phyloP scores from a whole-genome alignment of 2,797 vertebrate genomes.

The Falco naumanni region DNA sequence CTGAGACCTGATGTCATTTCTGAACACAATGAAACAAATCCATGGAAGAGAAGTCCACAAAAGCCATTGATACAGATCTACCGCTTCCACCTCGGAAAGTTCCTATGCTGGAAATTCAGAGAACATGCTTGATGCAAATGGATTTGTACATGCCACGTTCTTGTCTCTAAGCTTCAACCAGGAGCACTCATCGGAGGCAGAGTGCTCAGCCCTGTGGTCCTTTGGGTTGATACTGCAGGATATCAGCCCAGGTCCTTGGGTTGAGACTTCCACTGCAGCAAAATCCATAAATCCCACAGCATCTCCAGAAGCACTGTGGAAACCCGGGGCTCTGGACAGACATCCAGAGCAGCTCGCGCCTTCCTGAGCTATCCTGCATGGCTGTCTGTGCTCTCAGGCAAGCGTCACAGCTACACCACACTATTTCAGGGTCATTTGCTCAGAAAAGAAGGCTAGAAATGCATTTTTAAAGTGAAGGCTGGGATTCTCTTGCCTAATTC shows the following conservation, averaged over 20 bases:
- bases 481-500: accelerated
- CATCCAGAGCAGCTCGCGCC: accelerated
- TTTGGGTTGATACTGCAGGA: background rate
- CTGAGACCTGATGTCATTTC: background rate
- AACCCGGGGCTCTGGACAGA: background rate
- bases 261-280: background rate
- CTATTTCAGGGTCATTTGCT: background rate
- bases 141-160: background rate
- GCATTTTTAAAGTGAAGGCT: background rate
- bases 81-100: background rate
- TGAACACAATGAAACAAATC: background rate
- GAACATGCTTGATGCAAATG: background rate
- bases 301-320: background rate
- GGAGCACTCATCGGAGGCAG: accelerated
- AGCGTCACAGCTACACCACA: no score
- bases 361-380: background rate
- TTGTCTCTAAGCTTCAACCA: background rate
- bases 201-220: accelerated
- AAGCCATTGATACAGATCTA: background rate
- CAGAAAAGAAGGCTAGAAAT: background rate
- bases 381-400: accelerated
- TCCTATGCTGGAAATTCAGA: background rate
- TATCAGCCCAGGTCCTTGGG: no score
- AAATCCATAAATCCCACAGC: background rate
- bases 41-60: background rate